These are phyloP conservation scores for Trissolcus japonicus DNA, from an alignment of 2,888 invertebrate species.

Conservation along the genomic window DNA sequence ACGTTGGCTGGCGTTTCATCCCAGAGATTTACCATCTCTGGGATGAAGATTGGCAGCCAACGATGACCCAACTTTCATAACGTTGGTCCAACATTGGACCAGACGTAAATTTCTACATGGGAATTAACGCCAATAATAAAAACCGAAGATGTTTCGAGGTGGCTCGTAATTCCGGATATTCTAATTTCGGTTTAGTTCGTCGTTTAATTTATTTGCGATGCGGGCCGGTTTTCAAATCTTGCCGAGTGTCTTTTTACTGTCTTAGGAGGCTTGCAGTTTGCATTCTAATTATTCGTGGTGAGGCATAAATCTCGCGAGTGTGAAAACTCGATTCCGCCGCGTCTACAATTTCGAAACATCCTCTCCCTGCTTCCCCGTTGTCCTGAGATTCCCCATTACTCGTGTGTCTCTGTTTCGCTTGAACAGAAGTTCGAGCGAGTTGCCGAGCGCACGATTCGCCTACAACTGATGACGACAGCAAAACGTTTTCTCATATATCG, in stretches of 20 bases:
- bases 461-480: constrained; percentile 60
- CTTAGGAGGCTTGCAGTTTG: constrained; percentile 65
- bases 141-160: no score
- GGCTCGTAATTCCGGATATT: no score
- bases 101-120: no score
- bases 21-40: no score
- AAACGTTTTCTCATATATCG: constrained; percentile 50
- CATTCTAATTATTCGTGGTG: constrained; percentile 67
- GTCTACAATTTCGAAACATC: constrained; percentile 60
- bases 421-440: constrained; percentile 49
- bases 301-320: constrained; percentile 51
- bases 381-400: constrained; percentile 26
- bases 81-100: no score
- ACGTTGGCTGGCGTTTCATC: no score
- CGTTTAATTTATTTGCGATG: constrained; percentile 1
- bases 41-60: no score
- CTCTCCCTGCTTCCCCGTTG: constrained; percentile 16
- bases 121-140: constrained; percentile 1
- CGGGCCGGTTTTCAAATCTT: constrained; percentile 2
- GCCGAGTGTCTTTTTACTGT: constrained; percentile 2
- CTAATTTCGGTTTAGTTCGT: background rate
- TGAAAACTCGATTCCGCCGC: constrained; percentile 62
- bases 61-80: no score
- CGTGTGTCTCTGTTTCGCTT: constrained; percentile 10
- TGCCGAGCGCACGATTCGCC: constrained; percentile 48